Evolutionary conservation across 2,797 vertebrate species (phyloP).

Genomic region (Pelodytes ibericus): DNA sequence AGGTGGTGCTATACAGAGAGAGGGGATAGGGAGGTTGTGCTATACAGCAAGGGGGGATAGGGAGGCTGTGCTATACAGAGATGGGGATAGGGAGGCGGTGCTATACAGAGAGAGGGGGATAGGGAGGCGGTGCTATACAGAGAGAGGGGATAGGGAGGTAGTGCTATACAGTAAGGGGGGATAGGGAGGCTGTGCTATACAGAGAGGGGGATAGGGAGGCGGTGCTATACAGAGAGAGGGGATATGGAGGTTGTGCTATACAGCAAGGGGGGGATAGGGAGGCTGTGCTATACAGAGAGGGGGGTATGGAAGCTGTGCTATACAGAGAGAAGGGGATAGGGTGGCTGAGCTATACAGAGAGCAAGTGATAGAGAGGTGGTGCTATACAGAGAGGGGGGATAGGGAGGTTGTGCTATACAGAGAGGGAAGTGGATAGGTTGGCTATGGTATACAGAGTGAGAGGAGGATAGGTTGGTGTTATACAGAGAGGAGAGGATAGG

Average conservation of each 20-base stretch:
- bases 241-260: not conserved
- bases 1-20: no score
- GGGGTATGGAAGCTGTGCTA: not conserved
- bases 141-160: not conserved
- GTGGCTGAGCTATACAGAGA: not conserved
- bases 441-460: not conserved
- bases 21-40: no score
- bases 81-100: no score
- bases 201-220: no score
- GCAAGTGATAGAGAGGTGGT: no score
- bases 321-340: not conserved
- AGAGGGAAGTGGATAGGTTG: not conserved
- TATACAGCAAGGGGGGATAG: no score
- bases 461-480: not conserved
- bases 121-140: not conserved
- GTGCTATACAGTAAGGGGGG: not conserved
- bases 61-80: no score
- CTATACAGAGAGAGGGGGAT: not conserved
- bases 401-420: not conserved
- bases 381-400: not conserved
- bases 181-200: not conserved
- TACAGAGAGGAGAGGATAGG: no score
- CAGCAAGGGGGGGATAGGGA: no score
- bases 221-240: not conserved
- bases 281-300: not conserved